These are phyloP conservation scores for Rotaria sp. DNA, from an alignment of 2,888 invertebrate species.

Conservation along the genomic window DNA sequence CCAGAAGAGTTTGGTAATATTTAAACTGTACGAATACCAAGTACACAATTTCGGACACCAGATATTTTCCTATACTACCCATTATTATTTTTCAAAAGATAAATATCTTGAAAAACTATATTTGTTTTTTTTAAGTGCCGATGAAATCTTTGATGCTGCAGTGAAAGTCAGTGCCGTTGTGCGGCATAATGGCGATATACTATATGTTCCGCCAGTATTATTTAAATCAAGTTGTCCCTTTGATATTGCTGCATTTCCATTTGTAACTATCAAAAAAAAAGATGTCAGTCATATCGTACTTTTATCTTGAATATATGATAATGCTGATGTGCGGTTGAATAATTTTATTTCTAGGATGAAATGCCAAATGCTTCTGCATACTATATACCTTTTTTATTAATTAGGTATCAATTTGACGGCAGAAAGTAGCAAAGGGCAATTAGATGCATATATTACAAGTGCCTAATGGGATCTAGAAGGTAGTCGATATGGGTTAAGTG, in stretches of 20 bases:
- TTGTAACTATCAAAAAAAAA: neutral
- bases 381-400: no score
- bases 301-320: neutral
- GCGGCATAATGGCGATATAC: slow-evolving; percentile 82
- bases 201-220: slow-evolving; percentile 95
- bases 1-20: no score
- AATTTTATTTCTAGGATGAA: neutral
- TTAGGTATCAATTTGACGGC: slow-evolving; percentile 33
- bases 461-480: no score
- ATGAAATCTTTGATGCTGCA: slow-evolving; percentile 96
- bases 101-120: neutral
- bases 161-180: slow-evolving; percentile 97
- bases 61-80: no score
- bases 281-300: neutral
- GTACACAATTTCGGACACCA: no score
- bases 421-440: slow-evolving; percentile 31
- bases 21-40: no score
- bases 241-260: slow-evolving; percentile 98
- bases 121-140: slow-evolving; percentile 61
- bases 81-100: no score
- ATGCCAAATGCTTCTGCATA: neutral
- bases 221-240: slow-evolving; percentile 98
- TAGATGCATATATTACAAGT: slow-evolving; percentile 38
- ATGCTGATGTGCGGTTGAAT: neutral
- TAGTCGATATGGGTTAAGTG: slow-evolving; percentile 28